phyloP scores from a whole-genome alignment of 2,113 vertebrate species.

The Columba janthina region DNA sequence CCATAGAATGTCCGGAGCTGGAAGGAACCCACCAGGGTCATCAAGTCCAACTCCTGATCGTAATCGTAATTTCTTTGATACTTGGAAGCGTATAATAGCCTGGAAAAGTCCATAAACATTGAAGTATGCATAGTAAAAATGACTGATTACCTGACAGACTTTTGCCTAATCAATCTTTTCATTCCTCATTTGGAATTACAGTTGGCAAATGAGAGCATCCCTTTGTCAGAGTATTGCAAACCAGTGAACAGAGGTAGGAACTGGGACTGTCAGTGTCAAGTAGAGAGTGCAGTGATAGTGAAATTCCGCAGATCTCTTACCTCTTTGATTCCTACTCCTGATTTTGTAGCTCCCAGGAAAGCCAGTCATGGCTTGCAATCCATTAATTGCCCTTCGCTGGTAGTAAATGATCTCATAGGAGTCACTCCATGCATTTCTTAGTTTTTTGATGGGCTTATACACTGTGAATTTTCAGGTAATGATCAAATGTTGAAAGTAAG shows the following conservation, averaged over 20 bases:
- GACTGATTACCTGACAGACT: not conserved
- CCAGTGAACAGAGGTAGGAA: not conserved
- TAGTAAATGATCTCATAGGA: not conserved
- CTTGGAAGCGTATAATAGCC: not conserved
- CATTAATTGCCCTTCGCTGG: not conserved
- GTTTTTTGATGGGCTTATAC: not conserved
- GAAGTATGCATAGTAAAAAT: not conserved
- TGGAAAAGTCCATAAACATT: not conserved
- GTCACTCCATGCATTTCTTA: not conserved
- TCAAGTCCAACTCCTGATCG: too few relatives aligned
- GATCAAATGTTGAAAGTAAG: not conserved
- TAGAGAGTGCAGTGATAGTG: not conserved
- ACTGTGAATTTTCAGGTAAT: not conserved
- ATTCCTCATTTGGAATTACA: not conserved
- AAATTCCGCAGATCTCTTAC: not conserved
- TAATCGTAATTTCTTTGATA: not conserved
- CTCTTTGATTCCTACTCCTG: not conserved
- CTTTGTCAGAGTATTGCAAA: not conserved
- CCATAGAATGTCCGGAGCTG: too few relatives aligned
- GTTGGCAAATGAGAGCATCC: not conserved
- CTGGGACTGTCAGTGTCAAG: not conserved
- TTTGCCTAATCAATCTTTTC: not conserved
- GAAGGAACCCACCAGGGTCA: too few relatives aligned
- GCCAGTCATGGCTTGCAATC: not conserved
- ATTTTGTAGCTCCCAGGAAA: not conserved